Base-by-base conservation (phyloP, 2,113 vertebrate species). In the Saiga tatarica region DNA sequence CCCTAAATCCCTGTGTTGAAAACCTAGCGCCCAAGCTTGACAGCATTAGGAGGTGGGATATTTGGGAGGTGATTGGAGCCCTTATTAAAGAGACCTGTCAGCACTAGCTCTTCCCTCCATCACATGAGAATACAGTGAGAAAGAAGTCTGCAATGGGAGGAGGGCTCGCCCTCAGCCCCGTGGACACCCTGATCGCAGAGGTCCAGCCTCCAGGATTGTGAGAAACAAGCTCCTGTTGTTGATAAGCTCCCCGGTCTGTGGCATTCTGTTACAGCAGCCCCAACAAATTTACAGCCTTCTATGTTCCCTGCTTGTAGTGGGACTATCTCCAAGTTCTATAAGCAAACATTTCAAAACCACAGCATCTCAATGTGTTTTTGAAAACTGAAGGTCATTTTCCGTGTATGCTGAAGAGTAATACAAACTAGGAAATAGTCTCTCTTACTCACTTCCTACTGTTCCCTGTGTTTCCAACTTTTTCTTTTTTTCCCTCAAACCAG, bases 221-320 rank as follows among this genome's bases (percentile, higher is more conserved):
- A 53, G 53, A 42, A 74, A 26, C 28, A 17, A 45, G 47, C 23
- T 42, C n/a, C 47, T 83, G 28, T 17, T 50, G 74, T 71, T 26
- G 30, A 4, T n/a, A 53, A 53, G 26, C 36, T 30, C 42, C 53
- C 30, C 2, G 9, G 45, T 53, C 62, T 62, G 85, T 52, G 11
- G 30, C 17, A 13, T 36, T 62, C 39, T 76, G 85, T 53, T 17
- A 45, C 0, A 60, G 28, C 53, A 36, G 42, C 53, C 28, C 19
- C 14, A 62, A 45, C 0, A 13, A 19, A 89, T 19, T 23, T 47
- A 45, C 62, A 45, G 30, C 39, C 42, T 15, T 33, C 52, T 47
- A 0, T 33, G 6, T 59, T n/a, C 36, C 36, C 2, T 33, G 12
- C 3, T 25, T 19, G 0, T 28, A 15, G 39, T 6, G 19, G 42